Evolutionary conservation across 2,888 invertebrate species (phyloP), one percentile per base, ranked within the genome.

Genomic region (Lobophora halterata): DNA sequence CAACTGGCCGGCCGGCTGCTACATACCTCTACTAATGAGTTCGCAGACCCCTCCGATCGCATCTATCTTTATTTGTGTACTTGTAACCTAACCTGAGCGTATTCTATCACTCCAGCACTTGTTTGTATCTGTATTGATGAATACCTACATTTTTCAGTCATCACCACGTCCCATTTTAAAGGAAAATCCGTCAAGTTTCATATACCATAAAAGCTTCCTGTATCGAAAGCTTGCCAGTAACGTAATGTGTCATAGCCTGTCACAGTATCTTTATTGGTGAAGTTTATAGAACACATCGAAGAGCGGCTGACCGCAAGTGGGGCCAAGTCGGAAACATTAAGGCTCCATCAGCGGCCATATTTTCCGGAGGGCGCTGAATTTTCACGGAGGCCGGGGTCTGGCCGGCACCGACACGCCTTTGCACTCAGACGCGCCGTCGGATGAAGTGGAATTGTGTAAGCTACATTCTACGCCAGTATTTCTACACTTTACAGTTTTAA

Each of bases 301-400:
- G 69, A 65, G 66, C 49, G 47, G 70, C 65, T 80, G 80, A 78
- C 82, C 83, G 79, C 80, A 67, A 76, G 76, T 67, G 65, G 72
- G 66, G 70, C 68, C 73, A 76, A 82, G 77, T 75, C 82, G 81
- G 83, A 83, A 81, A 80, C 85, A 85, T 85, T 85, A 83, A 73
- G 81, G 82, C 76, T 77, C 82, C 81, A 82, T 82, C 79, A 78
- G 78, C 66, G 74, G 75, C 79, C 76, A 81, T 82, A 83, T 80
- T 83, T 81, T 79, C 80, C 78, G 80, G 77, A 66, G 67, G 23
- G 27, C 37, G 27, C 65, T 65, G 74, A 79, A 78, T 79, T 82
- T 82, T 77, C 79, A 72, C 76, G 67, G 31, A 71, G 74, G 75
- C 79, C 72, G 66, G 64, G 60, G 33, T 29, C 61, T 69, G 74